Evolutionary conservation across 2,888 invertebrate species (phyloP).

Genomic region (Vannuccia rotundouncinata): DNA sequence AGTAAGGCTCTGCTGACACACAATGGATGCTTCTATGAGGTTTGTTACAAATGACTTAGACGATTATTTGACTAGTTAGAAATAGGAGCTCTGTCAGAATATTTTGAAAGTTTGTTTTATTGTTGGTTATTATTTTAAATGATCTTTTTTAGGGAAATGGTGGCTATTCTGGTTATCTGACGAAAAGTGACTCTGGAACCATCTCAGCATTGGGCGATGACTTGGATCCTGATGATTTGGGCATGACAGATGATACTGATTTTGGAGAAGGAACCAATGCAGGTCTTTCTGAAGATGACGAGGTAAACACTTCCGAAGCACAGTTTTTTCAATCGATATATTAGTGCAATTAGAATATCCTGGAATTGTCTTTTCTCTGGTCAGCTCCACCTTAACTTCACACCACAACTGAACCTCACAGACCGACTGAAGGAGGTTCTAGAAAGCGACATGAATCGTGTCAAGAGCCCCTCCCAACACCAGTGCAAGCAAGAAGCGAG

Average conservation of each 20-base stretch:
- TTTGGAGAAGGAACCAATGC: neutral
- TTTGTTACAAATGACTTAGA: too few species aligned
- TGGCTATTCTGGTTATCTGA: neutral
- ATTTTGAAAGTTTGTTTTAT: too few species aligned
- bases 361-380: too few species aligned
- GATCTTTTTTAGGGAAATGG: too few species aligned
- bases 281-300: slow-evolving; percentile 1
- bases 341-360: too few species aligned
- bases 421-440: neutral
- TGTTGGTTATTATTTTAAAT: too few species aligned
- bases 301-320: neutral
- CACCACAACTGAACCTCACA: neutral
- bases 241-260: neutral
- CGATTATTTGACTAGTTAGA: too few species aligned
- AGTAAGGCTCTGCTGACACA: neutral
- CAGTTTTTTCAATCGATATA: too few species aligned
- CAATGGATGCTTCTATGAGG: neutral
- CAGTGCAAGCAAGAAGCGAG: too few species aligned
- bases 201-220: neutral
- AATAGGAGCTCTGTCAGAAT: too few species aligned
- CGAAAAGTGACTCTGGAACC: neutral
- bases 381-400: neutral
- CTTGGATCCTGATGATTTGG: neutral
- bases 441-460: neutral
- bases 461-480: neutral